Base-by-base conservation (phyloP, 2,797 vertebrate genomes). In the Rhynchonycteris naso region DNA sequence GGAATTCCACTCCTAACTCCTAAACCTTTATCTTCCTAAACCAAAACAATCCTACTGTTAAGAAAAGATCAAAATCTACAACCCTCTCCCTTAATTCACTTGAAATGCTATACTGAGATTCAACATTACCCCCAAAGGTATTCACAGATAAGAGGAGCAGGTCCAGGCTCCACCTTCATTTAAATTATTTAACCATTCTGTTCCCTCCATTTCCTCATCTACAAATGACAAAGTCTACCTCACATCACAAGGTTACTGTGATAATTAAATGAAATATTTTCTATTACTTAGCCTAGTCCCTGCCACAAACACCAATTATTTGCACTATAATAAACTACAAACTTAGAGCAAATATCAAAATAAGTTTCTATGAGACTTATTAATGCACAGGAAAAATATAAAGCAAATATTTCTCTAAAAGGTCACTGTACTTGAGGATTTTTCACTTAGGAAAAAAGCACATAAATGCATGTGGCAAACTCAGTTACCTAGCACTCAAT, bases 191-290 rank as follows among this genome's bases (percentile, higher is more conserved):
- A 92, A 88, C 72, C 82, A 74, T 81, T 76, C 28, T 90, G 75
- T 63, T 61, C 30, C 26, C 52, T 92, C 61, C 69, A 69, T 54
- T 80, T 80, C 35, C 72, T 94, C 58, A 94, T 54, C 65, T 76
- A 79, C 18, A 78, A 93, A 47, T 30, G 61, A 88, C 22, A 94
- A 15, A 65, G 6, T 12, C 54, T 89, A 84, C 24, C 35, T 90
- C 28, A 68, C 22, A 92, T 90, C 28, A 68, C 22, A 92, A 82
- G 50, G 38, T 19, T 54, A 30, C 47, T 75, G n/a, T 90, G 30
- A 92, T 50, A 30, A 88, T 90, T 91, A 95, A 86, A 93, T 35
- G 52, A 84, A 71, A 76, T 75, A 93, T 52, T 95, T 88, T 82
- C 52, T 79, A 71, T 68, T 69, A 65, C 24, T 81, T 86, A 75